Conservation (phyloP, 2,113 vertebrate genomes). For the Steatornis caripensis region DNA sequence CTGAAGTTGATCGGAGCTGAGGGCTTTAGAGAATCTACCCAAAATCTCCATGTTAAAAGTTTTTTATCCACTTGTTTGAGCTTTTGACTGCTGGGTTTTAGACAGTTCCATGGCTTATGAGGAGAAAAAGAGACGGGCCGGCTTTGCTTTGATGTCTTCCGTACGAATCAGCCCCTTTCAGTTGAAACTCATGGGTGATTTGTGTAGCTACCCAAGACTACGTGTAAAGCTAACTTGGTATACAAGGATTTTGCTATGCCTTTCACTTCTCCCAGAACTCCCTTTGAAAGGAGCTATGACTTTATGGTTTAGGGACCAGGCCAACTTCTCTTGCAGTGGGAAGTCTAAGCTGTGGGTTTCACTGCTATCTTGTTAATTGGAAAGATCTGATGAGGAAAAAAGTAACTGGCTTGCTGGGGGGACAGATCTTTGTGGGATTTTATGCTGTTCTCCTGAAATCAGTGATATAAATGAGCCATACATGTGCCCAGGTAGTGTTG, state of each 20-base stretch:
- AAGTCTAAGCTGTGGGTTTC: not conserved
- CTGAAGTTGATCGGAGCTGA: not conserved
- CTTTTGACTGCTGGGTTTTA: not conserved
- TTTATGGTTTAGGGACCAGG: not conserved
- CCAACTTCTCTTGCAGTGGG: not conserved
- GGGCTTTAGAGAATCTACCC: not conserved
- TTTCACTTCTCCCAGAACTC: not conserved
- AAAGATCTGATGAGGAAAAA: not conserved
- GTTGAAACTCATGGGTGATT: not conserved
- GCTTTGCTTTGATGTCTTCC: not conserved
- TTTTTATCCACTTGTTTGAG: not conserved
- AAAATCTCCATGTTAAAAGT: not conserved
- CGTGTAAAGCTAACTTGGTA: not conserved
- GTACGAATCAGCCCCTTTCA: not conserved
- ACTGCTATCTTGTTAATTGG: not conserved
- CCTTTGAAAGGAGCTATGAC: not conserved
- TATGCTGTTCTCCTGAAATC: not conserved
- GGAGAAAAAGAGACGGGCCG: not conserved
- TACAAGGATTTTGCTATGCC: not conserved
- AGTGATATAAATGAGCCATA: not conserved
- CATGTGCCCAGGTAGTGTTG: rapidly evolving
- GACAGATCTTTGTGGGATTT: not conserved
- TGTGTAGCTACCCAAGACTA: not conserved
- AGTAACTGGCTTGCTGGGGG: not conserved
- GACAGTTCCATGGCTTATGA: not conserved